Evolutionary conservation across 2,113 vertebrate species (phyloP), one percentile per base, ranked within the genome.

Genomic region (Vicugna pacos): DNA sequence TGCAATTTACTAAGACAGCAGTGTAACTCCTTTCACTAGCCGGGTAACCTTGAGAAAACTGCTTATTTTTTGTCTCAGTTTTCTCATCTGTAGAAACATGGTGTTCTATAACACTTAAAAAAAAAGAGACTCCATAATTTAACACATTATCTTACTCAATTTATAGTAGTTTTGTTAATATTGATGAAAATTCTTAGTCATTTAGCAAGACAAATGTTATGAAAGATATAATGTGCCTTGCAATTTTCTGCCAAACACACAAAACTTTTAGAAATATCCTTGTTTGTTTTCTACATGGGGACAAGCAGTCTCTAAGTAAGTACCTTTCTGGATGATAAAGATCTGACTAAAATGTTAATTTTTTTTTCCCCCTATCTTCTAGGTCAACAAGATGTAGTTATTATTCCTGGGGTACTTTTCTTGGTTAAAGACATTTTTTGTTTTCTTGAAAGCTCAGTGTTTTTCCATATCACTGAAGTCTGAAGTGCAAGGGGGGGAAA

Each of bases 401-500:
- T 86, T 70, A 42, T 86, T 93, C 16, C 94, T 50, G 20, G 26
- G 42, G 90, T 79, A 52, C 22, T 72, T 4, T 20, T 97, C 52
- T 83, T 94, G 3, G 28, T 12, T 95, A 93, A 94, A 76, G 12
- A 8, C 3, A 75, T 81, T 96, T 60, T 60, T 12, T 80, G 42
- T 70, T 98, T 97, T 69, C 42, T 70, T 96, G 42, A 79, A 58
- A 97, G 11, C 17, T 95, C 38, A 89, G n/a, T 48, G 16, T 84
- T 97, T 89, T 97, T 98, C 95, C 83, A 69, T 94, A 69, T 80
- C 67, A 65, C 75, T 97, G 79, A 62, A 96, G 60, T 82, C 67
- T 97, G 83, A 96, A 97, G 95, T 97, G 64, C 65, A 97, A 69
- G 12, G 24, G 20, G 38, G 56, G 67, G 20, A 87, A 69, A 28